A percentile compares a stretch with the other conserved stretches of the same genome.
Conservation (phyloP, 1,140 invertebrate species). For the Agrilus planipennis region DNA sequence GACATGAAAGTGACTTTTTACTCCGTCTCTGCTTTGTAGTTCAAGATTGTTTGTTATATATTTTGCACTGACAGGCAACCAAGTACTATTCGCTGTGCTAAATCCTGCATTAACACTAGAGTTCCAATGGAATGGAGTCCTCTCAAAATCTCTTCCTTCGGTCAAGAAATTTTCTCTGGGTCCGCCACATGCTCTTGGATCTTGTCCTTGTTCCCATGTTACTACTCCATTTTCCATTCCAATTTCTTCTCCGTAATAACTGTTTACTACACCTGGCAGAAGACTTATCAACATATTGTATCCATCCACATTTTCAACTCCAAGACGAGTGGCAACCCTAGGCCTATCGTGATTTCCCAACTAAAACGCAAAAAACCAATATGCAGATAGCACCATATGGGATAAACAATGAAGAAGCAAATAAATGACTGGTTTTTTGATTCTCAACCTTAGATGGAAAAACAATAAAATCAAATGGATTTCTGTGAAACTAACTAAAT, state of each 20-base stretch:
- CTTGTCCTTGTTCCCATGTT: constrained; percentile 37
- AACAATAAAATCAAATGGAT: too few relatives aligned
- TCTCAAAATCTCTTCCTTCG: constrained; percentile 33
- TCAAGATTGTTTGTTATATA: constrained; percentile 43
- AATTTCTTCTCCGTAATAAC: constrained; percentile 55
- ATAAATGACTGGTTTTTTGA: too few relatives aligned
- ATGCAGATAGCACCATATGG: background rate
- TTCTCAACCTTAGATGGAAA: too few relatives aligned
- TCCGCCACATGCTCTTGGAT: constrained; percentile 33
- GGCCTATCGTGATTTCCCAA: constrained; percentile 41
- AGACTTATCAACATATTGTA: constrained; percentile 39
- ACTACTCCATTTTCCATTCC: constrained; percentile 50
- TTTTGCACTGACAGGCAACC: constrained; percentile 51
- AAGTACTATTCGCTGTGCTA: constrained; percentile 32
- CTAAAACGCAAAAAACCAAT: too few relatives aligned
- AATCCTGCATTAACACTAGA: constrained; percentile 43
- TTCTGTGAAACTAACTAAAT: too few relatives aligned
- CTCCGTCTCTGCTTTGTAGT: constrained; percentile 9
- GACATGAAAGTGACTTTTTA: constrained; percentile 18
- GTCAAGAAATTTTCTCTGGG: constrained; percentile 6
- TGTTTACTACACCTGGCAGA: constrained; percentile 54
- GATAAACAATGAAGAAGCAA: background rate
- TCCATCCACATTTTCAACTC: constrained; percentile 34
- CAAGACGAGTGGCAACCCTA: constrained; percentile 36
- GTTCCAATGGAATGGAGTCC: constrained; percentile 64